Percentiles rank a stretch among this genome's conserved stretches.
phyloP scores from a whole-genome alignment of 92 coral and sea anemone species.

The Epizoanthus fatuus region DNA sequence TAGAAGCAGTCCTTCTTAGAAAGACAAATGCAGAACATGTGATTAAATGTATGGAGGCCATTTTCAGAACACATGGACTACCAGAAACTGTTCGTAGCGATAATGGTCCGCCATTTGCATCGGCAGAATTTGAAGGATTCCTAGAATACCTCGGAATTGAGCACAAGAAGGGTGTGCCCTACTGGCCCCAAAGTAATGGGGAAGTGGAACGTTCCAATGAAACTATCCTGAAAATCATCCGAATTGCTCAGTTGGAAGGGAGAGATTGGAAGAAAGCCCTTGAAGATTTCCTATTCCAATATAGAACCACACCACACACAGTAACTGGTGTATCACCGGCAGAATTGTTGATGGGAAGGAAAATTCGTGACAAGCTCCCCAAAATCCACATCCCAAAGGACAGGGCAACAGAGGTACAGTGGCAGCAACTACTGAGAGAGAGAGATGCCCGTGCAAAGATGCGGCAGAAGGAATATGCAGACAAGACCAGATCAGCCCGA shows the following conservation, averaged over 20 bases:
- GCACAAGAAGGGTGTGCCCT: too few species aligned
- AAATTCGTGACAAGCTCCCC: conserved; percentile 46
- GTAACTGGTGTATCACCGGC: conserved; percentile 44
- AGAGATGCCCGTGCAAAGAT: conserved; percentile 46
- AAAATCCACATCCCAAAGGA: conserved; percentile 1
- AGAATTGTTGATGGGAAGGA: conserved; percentile 50
- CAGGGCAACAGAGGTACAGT: conserved; percentile 22
- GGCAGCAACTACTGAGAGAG: conserved; percentile 42
- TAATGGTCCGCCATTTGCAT: too few species aligned
- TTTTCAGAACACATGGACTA: neutral
- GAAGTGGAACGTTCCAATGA: too few species aligned
- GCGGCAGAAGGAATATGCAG: conserved; percentile 50
- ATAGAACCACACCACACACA: conserved; percentile 51
- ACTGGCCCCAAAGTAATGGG: too few species aligned
- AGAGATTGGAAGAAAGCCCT: conserved; percentile 57
- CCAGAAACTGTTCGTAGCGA: too few species aligned
- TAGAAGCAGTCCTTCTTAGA: conserved; percentile 8
- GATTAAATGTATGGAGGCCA: neutral
- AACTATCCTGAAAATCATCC: conserved; percentile 57
- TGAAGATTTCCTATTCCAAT: conserved; percentile 53
- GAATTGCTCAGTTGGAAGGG: conserved; percentile 63
- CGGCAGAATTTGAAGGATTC: too few species aligned
- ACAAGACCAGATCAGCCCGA: conserved; percentile 36
- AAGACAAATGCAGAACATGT: too few species aligned
- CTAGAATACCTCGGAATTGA: too few species aligned